Evolutionary conservation across 1,140 invertebrate genomes (phyloP).

Genomic region (Oreohelix idahoensis): DNA sequence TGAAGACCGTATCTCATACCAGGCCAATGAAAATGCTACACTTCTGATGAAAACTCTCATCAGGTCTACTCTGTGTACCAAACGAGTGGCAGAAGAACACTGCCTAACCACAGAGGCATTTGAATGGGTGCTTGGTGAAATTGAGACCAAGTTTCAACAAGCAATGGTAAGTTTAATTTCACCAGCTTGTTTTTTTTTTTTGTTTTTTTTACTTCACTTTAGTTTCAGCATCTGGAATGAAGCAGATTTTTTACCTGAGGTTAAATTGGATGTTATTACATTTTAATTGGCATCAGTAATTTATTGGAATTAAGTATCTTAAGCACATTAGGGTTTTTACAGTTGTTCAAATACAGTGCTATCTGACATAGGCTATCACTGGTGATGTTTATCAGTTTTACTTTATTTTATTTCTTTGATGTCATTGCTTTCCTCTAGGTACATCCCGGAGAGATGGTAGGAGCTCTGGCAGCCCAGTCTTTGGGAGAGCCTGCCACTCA

Average conservation of each 20-base stretch:
- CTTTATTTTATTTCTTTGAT: too few relatives aligned
- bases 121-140: slow-evolving; percentile 99
- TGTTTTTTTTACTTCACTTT: too few relatives aligned
- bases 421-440: slow-evolving; percentile 70
- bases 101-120: slow-evolving; percentile 95
- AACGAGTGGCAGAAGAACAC: slow-evolving; percentile 94
- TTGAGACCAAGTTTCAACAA: slow-evolving; percentile 98
- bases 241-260: not conserved
- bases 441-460: slow-evolving; percentile 98
- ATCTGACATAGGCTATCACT: too few relatives aligned
- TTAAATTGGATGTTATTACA: not conserved
- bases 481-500: slow-evolving; percentile 99
- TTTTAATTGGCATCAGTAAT: not conserved
- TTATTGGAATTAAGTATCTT: too few relatives aligned
- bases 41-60: slow-evolving; percentile 96
- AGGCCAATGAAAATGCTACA: slow-evolving; percentile 99
- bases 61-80: slow-evolving; percentile 89
- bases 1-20: slow-evolving; percentile 92
- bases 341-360: too few relatives aligned
- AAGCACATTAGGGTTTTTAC: too few relatives aligned
- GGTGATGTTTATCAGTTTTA: too few relatives aligned
- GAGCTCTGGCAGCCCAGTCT: slow-evolving; percentile 97
- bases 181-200: too few relatives aligned
- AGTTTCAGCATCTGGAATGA: too few relatives aligned
- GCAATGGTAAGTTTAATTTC: slow-evolving; percentile 86